Evolutionary conservation across 2,888 invertebrate genomes (phyloP).

Genomic region (Cryptosula pallasiana): DNA sequence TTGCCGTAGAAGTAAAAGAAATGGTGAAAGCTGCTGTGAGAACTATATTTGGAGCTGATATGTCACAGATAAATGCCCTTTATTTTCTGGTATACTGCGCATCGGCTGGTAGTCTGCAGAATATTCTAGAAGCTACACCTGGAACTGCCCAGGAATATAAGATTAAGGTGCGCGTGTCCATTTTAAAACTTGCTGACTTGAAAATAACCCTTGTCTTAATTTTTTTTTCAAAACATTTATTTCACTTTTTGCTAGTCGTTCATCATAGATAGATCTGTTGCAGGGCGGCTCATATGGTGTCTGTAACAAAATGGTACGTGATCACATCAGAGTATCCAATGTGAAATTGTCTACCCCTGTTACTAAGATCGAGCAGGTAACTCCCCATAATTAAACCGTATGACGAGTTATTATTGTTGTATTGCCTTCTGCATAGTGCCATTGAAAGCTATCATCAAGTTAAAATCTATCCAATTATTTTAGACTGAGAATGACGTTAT

Average conservation of each 20-base stretch:
- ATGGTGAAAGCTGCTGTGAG: conserved; percentile 37
- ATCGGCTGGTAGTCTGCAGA: conserved; percentile 42
- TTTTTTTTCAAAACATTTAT: too few relatives aligned
- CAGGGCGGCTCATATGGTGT: conserved; percentile 48
- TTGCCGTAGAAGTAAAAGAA: conserved; percentile 39
- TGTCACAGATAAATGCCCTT: conserved; percentile 46
- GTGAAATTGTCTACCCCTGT: conserved; percentile 18
- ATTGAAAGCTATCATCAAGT: too few relatives aligned
- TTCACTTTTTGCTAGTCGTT: too few relatives aligned
- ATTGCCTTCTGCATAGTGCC: too few relatives aligned
- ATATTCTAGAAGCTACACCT: conserved; percentile 40
- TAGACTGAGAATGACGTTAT: too few relatives aligned
- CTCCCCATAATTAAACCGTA: too few relatives aligned
- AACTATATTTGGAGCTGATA: conserved; percentile 46
- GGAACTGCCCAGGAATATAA: conserved; percentile 45
- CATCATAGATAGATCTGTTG: conserved; percentile 26
- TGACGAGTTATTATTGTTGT: too few relatives aligned
- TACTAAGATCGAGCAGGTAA: conserved; percentile 17
- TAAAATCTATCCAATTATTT: too few relatives aligned
- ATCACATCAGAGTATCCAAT: not conserved
- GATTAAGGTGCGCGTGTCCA: conserved; percentile 45
- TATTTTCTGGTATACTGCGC: conserved; percentile 44
- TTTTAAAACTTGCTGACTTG: too few relatives aligned
- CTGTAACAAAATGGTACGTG: conserved; percentile 33
- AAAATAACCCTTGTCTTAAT: too few relatives aligned